phyloP scores from a whole-genome alignment of 2,797 vertebrate genomes.

The Australoheros facetus region DNA sequence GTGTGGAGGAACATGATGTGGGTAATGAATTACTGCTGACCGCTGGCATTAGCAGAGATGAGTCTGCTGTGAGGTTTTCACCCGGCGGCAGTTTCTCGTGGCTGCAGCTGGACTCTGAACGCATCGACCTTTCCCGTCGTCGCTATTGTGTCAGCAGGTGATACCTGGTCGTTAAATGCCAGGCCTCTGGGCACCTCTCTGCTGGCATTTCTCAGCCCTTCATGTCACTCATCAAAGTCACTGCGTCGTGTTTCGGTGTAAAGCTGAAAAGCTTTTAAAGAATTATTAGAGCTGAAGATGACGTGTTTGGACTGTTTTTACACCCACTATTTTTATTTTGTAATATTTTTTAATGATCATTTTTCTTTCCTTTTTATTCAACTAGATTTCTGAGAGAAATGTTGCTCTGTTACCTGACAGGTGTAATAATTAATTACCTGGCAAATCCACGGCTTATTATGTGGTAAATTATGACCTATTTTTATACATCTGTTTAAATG shows the following conservation, averaged over 20 bases:
- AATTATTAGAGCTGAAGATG: neutral
- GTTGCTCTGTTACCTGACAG: no score
- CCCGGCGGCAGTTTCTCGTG: no score
- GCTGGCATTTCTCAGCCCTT: neutral
- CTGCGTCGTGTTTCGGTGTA: neutral
- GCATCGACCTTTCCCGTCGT: conserved; percentile 27
- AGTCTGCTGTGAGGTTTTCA: no score
- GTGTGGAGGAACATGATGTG: neutral
- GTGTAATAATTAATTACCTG: no score
- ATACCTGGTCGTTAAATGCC: conserved; percentile 29
- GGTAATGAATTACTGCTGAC: neutral
- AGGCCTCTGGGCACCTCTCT: neutral
- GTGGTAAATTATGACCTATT: neutral
- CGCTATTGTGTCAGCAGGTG: conserved; percentile 26
- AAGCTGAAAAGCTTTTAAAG: neutral
- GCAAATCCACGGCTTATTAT: no score
- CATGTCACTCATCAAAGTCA: neutral
- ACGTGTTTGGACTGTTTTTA: neutral
- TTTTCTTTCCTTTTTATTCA: no score
- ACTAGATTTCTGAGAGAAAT: no score
- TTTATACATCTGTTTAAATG: neutral
- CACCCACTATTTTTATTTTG: neutral
- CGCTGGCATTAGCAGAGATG: no score
- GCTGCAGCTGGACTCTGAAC: neutral
- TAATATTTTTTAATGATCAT: neutral